These are phyloP conservation scores for Caenorhabditis imperialis DNA, from an alignment of 2,888 invertebrate genomes.

Conservation along the genomic window DNA sequence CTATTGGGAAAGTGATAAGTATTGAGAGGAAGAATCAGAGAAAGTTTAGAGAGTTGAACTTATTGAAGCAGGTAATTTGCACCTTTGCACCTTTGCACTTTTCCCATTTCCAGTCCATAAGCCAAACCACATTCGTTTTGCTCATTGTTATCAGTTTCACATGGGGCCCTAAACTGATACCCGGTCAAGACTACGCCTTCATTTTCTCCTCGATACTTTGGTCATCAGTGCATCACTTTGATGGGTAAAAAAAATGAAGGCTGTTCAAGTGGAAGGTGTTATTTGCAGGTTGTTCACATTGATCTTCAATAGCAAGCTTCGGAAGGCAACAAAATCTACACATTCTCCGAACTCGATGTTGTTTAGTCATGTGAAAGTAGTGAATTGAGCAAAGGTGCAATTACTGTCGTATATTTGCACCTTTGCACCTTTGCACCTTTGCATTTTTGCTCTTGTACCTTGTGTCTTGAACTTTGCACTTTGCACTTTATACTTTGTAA, in stretches of 20 bases:
- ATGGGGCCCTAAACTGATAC: constrained; percentile 21
- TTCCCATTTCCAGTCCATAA: constrained; percentile 32
- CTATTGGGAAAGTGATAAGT: constrained; percentile 19
- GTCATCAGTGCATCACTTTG: constrained; percentile 24
- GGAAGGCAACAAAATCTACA: too few species aligned
- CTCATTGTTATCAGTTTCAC: constrained; percentile 19
- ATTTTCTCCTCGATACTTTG: constrained; percentile 36
- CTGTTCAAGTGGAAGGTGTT: neutral
- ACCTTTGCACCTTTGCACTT: too few species aligned
- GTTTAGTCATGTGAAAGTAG: too few species aligned
- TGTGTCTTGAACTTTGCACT: too few species aligned
- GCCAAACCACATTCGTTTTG: constrained; percentile 24
- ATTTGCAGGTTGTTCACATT: constrained; percentile 22
- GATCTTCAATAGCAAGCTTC: constrained; percentile 9
- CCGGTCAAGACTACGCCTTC: constrained; percentile 19
- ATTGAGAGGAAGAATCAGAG: constrained; percentile 9
- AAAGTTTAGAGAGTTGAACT: constrained; percentile 17
- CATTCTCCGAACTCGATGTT: too few species aligned
- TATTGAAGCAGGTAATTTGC: constrained; percentile 26
- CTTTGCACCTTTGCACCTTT: too few species aligned
- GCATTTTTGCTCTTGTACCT: too few species aligned
- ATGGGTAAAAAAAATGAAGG: constrained; percentile 9
- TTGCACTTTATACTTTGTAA: too few species aligned
- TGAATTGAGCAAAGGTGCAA: too few species aligned
- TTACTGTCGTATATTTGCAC: too few species aligned